Base-by-base conservation (phyloP, 1,140 invertebrate genomes). In the Plectus sambesii region DNA sequence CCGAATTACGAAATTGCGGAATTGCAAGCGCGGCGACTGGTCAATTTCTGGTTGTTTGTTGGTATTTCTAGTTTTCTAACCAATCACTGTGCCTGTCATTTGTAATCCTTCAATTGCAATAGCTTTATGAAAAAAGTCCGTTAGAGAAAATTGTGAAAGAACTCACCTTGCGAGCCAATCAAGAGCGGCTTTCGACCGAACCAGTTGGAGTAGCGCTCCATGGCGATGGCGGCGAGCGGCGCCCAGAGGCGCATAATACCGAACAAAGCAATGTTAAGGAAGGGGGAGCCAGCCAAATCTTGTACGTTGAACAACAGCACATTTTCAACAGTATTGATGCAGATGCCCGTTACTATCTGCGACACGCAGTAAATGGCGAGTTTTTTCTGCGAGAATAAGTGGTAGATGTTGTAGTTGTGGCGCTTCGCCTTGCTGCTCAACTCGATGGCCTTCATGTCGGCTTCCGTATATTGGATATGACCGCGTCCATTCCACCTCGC, bases 241-340 rank as follows among this genome's bases (percentile, higher is more conserved):
- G 57, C 60, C 56, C 56, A 58, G 2, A 58, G 39, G 17, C 56
- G 12, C 2, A 58, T 30, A 17, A 46, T 44, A 22, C 56, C 55
- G 49, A 60, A 55, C 8, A 59, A 41, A 40, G 29, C 41, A 5
- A 53, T 43, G 29, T 58, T 58, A 42, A 60, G 59, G 20, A 58
- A 38, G 2, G 56, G 56, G 39, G 41, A 53, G 15, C 56, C 56
- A 2, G 58, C 53, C 3, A 58, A 23, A 33, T 58, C 56, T 27
- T 58, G 56, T n/a, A 58, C 60, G 36, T 58, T 58, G 43, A 40
- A 58, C 29, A 58, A 58, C 27, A 58, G n/a, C 8, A 58, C 56
- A 23, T 36, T 39, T 19, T 55, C 29, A 2, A 58, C 29, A 17
- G 60, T 55, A 42, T 58, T 58, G 19, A 56, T 39, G 1, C 49